phyloP scores from a whole-genome alignment of 2,113 vertebrate species.

The Plestiodon gilberti region DNA sequence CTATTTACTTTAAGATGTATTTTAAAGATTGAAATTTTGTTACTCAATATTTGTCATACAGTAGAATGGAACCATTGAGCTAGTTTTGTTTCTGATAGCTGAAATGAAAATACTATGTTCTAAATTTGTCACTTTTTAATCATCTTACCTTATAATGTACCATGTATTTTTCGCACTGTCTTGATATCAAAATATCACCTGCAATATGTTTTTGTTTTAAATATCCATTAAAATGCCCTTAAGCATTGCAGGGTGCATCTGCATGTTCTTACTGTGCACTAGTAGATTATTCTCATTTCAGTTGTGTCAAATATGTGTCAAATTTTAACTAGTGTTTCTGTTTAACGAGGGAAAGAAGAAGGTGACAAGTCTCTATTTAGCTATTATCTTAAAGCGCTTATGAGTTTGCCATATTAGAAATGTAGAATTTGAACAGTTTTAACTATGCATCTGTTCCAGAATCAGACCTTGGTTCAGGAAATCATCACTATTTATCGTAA shows the following conservation, averaged over 20 bases:
- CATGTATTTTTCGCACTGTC: constrained; percentile 80
- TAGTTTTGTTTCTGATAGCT: constrained; percentile 92
- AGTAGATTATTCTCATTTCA: constrained; percentile 67
- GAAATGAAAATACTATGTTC: constrained; percentile 83
- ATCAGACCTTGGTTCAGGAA: constrained; percentile 16
- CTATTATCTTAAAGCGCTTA: constrained; percentile 19
- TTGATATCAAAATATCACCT: constrained; percentile 84
- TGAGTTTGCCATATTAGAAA: constrained; percentile 13
- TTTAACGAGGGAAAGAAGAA: constrained; percentile 66
- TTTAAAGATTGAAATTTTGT: constrained; percentile 95
- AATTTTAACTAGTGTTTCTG: constrained; percentile 57
- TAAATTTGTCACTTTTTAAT: constrained; percentile 81
- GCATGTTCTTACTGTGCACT: constrained; percentile 58
- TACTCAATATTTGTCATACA: constrained; percentile 94
- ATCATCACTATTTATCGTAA: constrained; percentile 9
- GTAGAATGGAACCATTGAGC: constrained; percentile 90
- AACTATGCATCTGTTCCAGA: constrained; percentile 5
- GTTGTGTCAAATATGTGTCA: constrained; percentile 66
- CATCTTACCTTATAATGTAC: constrained; percentile 85
- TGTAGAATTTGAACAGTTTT: background rate
- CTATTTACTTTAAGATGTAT: constrained; percentile 93
- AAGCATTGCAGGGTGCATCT: constrained; percentile 66
- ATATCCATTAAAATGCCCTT: constrained; percentile 77
- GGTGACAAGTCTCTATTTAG: constrained; percentile 53
- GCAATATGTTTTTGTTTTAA: constrained; percentile 71